phyloP scores from a whole-genome alignment of 2,888 invertebrate genomes.

The Tiliacea citrago region DNA sequence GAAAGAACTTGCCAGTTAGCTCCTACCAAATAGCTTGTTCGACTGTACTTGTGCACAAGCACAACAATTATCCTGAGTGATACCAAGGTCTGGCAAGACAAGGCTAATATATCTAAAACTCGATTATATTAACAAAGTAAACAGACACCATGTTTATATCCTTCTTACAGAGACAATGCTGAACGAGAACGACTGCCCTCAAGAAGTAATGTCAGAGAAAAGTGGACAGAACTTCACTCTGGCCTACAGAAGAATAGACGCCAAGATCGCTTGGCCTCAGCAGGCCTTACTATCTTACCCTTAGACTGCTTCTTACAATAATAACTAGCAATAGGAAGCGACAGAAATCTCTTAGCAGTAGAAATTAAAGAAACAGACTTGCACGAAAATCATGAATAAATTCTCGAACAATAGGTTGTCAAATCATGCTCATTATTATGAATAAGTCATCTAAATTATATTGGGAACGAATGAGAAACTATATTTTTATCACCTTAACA shows the following conservation, averaged over 20 bases:
- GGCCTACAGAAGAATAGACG: constrained; percentile 98
- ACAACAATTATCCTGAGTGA: too few species aligned
- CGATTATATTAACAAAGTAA: neutral
- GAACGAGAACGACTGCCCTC: constrained; percentile 97
- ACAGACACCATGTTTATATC: constrained; percentile 1
- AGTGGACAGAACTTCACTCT: constrained; percentile 96
- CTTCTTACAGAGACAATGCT: constrained; percentile 95
- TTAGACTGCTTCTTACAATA: constrained; percentile 65
- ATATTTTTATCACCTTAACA: constrained; percentile 85
- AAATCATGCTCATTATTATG: constrained; percentile 76
- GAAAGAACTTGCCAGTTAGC: neutral
- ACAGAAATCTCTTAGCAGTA: constrained; percentile 69
- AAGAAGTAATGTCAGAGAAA: constrained; percentile 94
- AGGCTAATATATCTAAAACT: neutral
- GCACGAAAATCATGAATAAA: constrained; percentile 50
- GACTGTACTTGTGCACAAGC: neutral
- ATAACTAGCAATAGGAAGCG: constrained; percentile 60
- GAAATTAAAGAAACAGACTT: constrained; percentile 50
- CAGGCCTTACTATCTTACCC: constrained; percentile 88
- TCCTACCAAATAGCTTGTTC: neutral
- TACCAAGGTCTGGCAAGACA: neutral
- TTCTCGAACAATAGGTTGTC: constrained; percentile 26
- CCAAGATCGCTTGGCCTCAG: constrained; percentile 99
- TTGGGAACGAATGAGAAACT: constrained; percentile 67
- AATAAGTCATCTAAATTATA: constrained; percentile 69